phyloP scores from a whole-genome alignment of 2,888 invertebrate species.

The Lumbricus terrestris region DNA sequence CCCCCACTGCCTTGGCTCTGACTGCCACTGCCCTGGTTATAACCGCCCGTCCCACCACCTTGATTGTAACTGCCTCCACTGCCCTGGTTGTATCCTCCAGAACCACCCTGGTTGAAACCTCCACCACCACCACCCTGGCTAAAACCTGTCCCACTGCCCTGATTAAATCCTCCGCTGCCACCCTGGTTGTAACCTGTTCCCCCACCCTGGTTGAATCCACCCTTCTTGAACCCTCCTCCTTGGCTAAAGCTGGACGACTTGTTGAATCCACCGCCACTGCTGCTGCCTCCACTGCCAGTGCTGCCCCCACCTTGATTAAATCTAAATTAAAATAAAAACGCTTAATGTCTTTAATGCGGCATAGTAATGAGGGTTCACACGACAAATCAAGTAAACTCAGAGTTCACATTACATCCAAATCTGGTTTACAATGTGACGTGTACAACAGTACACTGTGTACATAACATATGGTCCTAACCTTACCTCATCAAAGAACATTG shows the following conservation, averaged over 20 bases:
- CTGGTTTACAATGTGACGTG: neutral
- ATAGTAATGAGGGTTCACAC: too few relatives aligned
- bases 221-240: neutral
- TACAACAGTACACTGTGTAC: too few relatives aligned
- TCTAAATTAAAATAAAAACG: neutral
- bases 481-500: neutral
- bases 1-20: neutral
- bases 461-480: too few relatives aligned
- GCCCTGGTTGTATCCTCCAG: conserved; percentile 12
- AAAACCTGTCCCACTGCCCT: neutral
- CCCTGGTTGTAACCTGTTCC: neutral
- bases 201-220: neutral
- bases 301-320: neutral
- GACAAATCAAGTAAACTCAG: neutral
- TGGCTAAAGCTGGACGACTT: neutral
- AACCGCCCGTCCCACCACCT: neutral
- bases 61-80: neutral
- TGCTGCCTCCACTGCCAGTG: neutral
- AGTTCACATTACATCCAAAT: neutral
- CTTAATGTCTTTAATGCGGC: neutral
- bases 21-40: neutral
- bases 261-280: neutral
- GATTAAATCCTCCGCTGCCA: neutral
- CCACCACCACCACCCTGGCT: neutral
- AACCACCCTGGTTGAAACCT: neutral